Conservation (phyloP, 2,113 vertebrate species). For the Lepidothrix coronata region DNA sequence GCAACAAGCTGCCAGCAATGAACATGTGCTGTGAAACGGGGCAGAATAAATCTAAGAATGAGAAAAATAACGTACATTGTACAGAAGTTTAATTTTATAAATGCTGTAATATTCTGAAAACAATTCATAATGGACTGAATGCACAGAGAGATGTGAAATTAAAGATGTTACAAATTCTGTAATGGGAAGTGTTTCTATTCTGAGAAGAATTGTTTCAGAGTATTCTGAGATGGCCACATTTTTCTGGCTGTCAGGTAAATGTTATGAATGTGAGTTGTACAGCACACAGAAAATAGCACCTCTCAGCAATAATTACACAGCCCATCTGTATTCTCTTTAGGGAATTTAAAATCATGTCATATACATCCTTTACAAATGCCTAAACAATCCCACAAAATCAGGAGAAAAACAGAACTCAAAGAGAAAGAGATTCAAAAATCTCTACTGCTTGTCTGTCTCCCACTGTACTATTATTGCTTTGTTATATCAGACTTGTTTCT, state of each 20-base stretch:
- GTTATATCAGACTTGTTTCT: neutral
- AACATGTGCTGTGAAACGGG: neutral
- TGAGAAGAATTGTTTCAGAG: slow-evolving; percentile 16
- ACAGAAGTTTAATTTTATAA: neutral
- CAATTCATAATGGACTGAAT: neutral
- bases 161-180: neutral
- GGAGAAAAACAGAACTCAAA: neutral
- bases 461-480: neutral
- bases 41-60: neutral
- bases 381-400: neutral
- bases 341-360: slow-evolving; percentile 53
- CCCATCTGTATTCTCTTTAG: slow-evolving; percentile 62
- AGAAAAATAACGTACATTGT: neutral
- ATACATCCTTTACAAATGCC: slow-evolving; percentile 24
- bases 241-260: slow-evolving; percentile 64
- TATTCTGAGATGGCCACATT: slow-evolving; percentile 39
- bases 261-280: slow-evolving; percentile 33
- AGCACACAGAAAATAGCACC: slow-evolving; percentile 63
- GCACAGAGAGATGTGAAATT: neutral
- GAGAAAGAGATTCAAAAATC: neutral
- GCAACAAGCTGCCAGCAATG: neutral
- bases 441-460: neutral
- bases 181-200: neutral
- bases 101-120: neutral
- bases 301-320: slow-evolving; percentile 65